A percentile compares a stretch with the other conserved stretches of the same genome.
phyloP scores from a whole-genome alignment of 2,113 vertebrate species.

The Serranochromis macrocephalus region DNA sequence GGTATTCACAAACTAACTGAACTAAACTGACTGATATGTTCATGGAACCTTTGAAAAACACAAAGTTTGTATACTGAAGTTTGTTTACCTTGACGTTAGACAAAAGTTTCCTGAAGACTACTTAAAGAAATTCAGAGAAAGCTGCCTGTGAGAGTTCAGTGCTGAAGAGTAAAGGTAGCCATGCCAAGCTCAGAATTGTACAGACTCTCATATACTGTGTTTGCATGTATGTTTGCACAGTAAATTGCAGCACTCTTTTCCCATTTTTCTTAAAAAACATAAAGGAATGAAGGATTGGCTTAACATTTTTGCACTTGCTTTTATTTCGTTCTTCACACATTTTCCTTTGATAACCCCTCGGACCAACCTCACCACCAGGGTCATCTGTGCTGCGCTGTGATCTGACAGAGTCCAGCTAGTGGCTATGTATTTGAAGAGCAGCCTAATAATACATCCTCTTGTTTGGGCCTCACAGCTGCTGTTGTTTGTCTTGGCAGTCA shows the following conservation, averaged over 20 bases:
- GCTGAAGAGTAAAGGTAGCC: neutral
- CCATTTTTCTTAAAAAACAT: neutral
- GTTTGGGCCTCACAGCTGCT: conserved; percentile 50
- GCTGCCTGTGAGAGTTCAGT: neutral
- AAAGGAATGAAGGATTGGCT: neutral
- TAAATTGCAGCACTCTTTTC: neutral
- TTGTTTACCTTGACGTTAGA: neutral
- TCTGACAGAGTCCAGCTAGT: conserved; percentile 2
- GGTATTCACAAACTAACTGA: neutral
- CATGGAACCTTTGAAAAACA: neutral
- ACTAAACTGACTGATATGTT: neutral
- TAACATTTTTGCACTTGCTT: neutral
- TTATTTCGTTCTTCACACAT: neutral
- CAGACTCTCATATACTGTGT: neutral
- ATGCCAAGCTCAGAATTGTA: neutral
- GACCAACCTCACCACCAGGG: neutral
- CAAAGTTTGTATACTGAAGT: neutral
- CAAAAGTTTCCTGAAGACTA: neutral
- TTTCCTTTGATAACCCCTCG: neutral
- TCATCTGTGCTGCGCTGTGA: neutral
- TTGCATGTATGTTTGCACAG: neutral
- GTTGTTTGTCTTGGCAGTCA: conserved; percentile 55
- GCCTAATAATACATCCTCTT: conserved; percentile 47
- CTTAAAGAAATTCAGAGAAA: neutral
- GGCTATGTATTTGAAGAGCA: conserved; percentile 36